Conservation (phyloP, 2,888 invertebrate species). For the Pocota personata region DNA sequence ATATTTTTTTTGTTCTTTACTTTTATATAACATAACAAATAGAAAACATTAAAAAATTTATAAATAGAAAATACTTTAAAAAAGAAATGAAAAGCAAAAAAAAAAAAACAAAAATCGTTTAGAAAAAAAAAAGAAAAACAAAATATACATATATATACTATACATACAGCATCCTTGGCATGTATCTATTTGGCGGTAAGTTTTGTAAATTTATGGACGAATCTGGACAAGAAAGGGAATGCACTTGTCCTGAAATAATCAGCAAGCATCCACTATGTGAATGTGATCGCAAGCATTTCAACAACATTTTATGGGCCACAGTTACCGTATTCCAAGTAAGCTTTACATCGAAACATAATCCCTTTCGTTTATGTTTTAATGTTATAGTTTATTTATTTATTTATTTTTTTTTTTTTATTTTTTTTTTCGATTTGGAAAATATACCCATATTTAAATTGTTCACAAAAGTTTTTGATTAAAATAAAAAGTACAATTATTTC, state of each 20-base stretch:
- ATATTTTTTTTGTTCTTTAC: conserved; percentile 43
- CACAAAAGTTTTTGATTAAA: conserved; percentile 1
- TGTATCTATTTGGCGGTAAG: conserved; percentile 99
- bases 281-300: conserved; percentile 99
- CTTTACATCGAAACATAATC: conserved; percentile 66
- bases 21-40: conserved; percentile 64
- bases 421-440: conserved; percentile 1
- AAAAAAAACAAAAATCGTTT: conserved; percentile 50
- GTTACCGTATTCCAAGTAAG: conserved; percentile 99
- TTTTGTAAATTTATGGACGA: conserved; percentile 98
- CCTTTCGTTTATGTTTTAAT: conserved; percentile 30
- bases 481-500: background rate
- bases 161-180: conserved; percentile 96
- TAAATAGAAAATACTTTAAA: conserved; percentile 51
- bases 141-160: conserved; percentile 76
- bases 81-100: conserved; percentile 63
- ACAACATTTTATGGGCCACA: conserved; percentile 98
- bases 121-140: conserved; percentile 54
- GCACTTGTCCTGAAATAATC: conserved; percentile 96
- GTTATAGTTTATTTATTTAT: conserved; percentile 34
- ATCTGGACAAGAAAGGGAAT: conserved; percentile 91
- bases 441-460: background rate
- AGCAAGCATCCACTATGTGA: conserved; percentile 94
- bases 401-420: conserved; percentile 13
- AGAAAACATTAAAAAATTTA: conserved; percentile 71